Evolutionary conservation across 1,140 invertebrate genomes (phyloP), one percentile per base, ranked within the genome.

Genomic region (Hylyphantes graminicola): DNA sequence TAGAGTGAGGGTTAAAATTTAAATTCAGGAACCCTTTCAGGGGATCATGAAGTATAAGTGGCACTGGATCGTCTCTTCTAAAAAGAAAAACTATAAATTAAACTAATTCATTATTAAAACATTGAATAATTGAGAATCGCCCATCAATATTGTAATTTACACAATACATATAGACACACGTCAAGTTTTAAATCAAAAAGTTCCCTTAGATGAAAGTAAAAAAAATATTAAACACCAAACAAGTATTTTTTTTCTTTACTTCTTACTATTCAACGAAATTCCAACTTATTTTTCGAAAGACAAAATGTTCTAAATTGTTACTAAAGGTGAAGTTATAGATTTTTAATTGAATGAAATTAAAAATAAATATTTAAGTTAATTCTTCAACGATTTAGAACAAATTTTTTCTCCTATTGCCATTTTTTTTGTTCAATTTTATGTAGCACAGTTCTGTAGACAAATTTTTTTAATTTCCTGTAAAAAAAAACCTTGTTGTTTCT

Each of bases 1-100:
- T 89, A 15, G 88, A 88, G 81, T 87, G 87, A 21, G 75, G 73
- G 51, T 86, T 78, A 63, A 88, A 76, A 17, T 68, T 87, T 11
- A 88, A 19, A 59, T 87, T 87, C 8, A 90, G 64, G 64, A 85
- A 87, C 54, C 90, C 90, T 65, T 87, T 79, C 9, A 78, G 68
- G 53, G 87, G 73, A 86, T 90, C 89, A 65, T 87, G 55, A 9
- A 90, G 17, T 57, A 85, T 83, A 12, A 83, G 51, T 6, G 53
- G 21, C 19, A 83, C 13, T 12, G 13, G 11, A 55, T 19, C 59
- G 0, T 83, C 21, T 8, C 57, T 35, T 54, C 80, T 83, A 35
- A 15, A 74, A 74, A 74, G 15, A 50, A 78, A 54, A 54, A 11
- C 53, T n/a, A 35, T 35, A 2, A 35, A 35, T 35, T 35, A 35